Evolutionary conservation across 37 sponge, comb jelly and placozoan genomes (phyloP), one percentile per base, ranked within the genome.

Genomic region (Chondrosia reniformis): DNA sequence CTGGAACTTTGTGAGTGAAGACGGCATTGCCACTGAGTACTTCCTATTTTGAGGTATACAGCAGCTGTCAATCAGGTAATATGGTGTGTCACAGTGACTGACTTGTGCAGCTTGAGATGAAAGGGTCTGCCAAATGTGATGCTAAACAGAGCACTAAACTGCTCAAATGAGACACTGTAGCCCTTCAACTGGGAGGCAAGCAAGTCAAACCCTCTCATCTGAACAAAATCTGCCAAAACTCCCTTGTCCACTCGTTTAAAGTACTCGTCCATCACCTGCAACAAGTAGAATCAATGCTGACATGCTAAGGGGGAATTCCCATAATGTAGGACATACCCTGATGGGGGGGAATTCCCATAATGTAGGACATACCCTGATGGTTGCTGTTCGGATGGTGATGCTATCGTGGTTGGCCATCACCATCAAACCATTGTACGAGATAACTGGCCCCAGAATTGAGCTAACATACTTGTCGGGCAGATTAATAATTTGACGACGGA

Each of bases 301-400:
- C 4, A n/a, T 21, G 7, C 33, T 2, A 32, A 28, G 36, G 7
- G 66, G 32, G 17, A 62, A 28, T 8, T 62, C 27, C 8, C 8
- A 19, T 10, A 49, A 15, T 15, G 15, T 15, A 5, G 61, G 28
- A 40, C 92, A 84, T 45, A 91, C 92, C 74, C 81, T 73, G 31
- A 87, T 52, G 66, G 32, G 32, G 36, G 66, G 7, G 17, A 62
- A 28, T 8, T 62, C 27, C 8, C 8, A 19, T 10, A 49, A 15
- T 15, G 15, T 15, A 5, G 61, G 28, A 40, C 92, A 84, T 45
- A 91, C 92, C 74, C 81, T 73, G 31, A 87, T 52, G 40, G 84
- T 85, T 61, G 88, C 92, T n/a, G 88, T 87, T 45, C 92, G 84
- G 44, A 91, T 75, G 3, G 87, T 82, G 45, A 84, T 84, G 61